These are phyloP conservation scores for Ectropis crepuscularia DNA, from an alignment of 2,888 invertebrate genomes.

Conservation along the genomic window DNA sequence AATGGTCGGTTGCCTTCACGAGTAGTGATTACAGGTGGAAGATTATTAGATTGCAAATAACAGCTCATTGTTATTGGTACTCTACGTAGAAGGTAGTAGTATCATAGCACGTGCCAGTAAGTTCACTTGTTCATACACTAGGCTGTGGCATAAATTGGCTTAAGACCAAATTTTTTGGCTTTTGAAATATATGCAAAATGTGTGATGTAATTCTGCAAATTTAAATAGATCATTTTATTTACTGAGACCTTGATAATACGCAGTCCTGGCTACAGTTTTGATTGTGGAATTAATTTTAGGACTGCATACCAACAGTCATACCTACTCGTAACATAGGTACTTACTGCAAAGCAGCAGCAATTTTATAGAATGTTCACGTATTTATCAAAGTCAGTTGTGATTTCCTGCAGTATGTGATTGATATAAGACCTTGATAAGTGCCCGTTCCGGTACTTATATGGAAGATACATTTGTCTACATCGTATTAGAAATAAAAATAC, in stretches of 20 bases:
- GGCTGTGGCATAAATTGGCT: too few relatives aligned
- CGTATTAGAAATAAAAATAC: neutral
- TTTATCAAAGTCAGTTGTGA: constrained; percentile 32
- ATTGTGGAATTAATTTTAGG: too few relatives aligned
- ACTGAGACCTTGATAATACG: too few relatives aligned
- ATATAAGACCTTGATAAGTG: constrained; percentile 14
- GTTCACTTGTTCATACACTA: too few relatives aligned
- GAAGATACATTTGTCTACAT: constrained; percentile 2
- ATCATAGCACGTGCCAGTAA: constrained; percentile 46
- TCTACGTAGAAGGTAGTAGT: constrained; percentile 40
- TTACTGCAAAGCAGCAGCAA: neutral
- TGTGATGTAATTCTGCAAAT: too few relatives aligned
- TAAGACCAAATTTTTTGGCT: too few relatives aligned
- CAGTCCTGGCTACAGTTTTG: too few relatives aligned
- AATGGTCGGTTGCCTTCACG: constrained; percentile 64
- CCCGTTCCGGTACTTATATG: constrained; percentile 23
- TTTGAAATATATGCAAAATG: too few relatives aligned
- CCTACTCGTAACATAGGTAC: neutral
- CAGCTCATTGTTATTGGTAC: constrained; percentile 60
- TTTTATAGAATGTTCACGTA: constrained; percentile 20
- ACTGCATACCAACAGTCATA: constrained; percentile 15
- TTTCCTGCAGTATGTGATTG: constrained; percentile 26
- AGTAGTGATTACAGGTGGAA: constrained; percentile 68
- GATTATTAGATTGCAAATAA: constrained; percentile 72
- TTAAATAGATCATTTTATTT: too few relatives aligned